Percentiles rank a stretch among this genome's conserved stretches.
Evolutionary conservation across 2,888 invertebrate genomes (phyloP).

Genomic region (Polylopha cassiicola): DNA sequence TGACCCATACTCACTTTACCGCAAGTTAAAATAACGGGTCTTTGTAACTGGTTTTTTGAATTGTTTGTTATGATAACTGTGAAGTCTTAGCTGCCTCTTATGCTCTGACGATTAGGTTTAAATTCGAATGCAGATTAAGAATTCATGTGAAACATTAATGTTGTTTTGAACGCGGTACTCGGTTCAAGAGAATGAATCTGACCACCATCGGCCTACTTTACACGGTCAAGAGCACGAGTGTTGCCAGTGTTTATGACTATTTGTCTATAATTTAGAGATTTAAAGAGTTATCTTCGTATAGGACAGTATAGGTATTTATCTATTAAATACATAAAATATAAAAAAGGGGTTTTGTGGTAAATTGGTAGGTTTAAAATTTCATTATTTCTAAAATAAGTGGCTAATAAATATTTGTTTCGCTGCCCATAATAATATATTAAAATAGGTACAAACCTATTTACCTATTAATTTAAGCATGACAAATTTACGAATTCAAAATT

Average conservation of each 20-base stretch:
- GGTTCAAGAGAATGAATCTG: conserved; percentile 37
- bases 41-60: conserved; percentile 23
- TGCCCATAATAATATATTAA: no score
- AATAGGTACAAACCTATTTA: no score
- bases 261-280: conserved; percentile 25
- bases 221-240: conserved; percentile 67
- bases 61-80: conserved; percentile 9
- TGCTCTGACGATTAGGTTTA: conserved; percentile 25
- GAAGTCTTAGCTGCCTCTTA: conserved; percentile 19
- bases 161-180: conserved; percentile 32
- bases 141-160: conserved; percentile 21
- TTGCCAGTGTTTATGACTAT: conserved; percentile 36
- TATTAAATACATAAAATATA: not conserved
- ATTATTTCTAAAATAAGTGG: no score
- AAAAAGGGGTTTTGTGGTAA: no score
- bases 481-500: no score
- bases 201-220: conserved; percentile 60
- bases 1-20: conserved; percentile 13
- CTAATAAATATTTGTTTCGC: no score
- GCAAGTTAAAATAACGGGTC: conserved; percentile 25
- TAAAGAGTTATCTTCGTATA: not conserved
- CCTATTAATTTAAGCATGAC: no score
- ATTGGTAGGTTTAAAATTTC: no score
- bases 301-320: not conserved
- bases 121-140: conserved; percentile 24